Base-by-base conservation (phyloP, 2,113 vertebrate species). In the Coryphaenoides rupestris region DNA sequence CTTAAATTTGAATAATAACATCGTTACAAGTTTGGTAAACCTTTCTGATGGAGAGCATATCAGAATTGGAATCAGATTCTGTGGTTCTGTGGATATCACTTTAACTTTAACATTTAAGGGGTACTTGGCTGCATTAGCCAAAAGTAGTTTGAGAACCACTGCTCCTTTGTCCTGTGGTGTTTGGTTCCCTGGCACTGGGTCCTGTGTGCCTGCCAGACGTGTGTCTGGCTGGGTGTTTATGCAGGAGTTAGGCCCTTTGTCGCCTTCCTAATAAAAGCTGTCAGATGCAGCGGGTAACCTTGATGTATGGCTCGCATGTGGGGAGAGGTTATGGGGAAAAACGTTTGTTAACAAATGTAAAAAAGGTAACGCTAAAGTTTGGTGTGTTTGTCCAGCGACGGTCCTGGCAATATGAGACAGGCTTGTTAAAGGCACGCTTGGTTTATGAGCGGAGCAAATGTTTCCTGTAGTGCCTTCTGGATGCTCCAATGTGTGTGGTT, bases 191-290 rank as follows among this genome's bases (percentile, higher is more conserved):
- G 49, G 21, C 69, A 59, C 73, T 26, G 23, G 49, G 64, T 55
- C 59, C 23, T 66, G 67, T 72, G 75, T 73, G 62, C 16, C 22
- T 79, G 63, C 46, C 73, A 61, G 52, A 71, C 61, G 13, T 10
- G 56, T 63, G 69, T 77, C 77, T 73, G 70, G 62, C 33, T 83
- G 70, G 57, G 66, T 79, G 79, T 88, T 87, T 83, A 61, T 17
- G 58, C 75, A 76, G 72, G 63, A 72, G 58, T 74, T 21, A 2
- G 7, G 50, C 52, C 66, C 79, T 77, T 77, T 62, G 53, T 69
- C 73, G 69, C 63, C 58, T 23, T 68, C 66, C 60, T 60, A 63
- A 46, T 85, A 77, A 83, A 86, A 79, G 2, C 46, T 69, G 79
- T 74, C 33, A 2, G 24, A 40, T 40, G 33, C 76, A 81, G 68